Evolutionary conservation across 92 coral and sea anemone species (phyloP), one percentile per base, ranked within the genome.

Genomic region (Palythoa grandiflora): DNA sequence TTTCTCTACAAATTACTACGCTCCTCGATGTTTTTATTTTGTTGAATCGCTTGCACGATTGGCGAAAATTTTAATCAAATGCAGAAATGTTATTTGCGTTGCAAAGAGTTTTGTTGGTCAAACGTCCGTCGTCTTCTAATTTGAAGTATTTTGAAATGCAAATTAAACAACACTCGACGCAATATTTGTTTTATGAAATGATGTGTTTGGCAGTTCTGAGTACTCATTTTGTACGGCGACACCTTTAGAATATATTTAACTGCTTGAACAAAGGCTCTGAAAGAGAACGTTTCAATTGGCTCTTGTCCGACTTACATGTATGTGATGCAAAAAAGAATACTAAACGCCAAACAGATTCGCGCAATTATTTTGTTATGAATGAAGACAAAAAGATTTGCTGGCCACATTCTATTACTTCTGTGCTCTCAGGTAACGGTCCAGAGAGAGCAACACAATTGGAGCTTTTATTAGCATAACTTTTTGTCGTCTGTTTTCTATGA

Each of bases 131-230:
- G 50, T 53, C 44, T 21, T 78, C 13, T 39, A 74, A 61, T 48
- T 60, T 14, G 85, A 37, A 60, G 13, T 63, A 72, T 65, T 80
- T 80, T 80, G 76, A 81, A 68, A 81, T 81, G 86, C 86, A 65
- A 81, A 81, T 66, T 66, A 81, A 38, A 66, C 73, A 28, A 77
- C 48, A 28, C 9, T 15, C 63, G 28, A 81, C 66, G 75, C 86
- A 81, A 81, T 81, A 81, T 81, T 81, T 81, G 48, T 81, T 81
- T 65, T 74, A 44, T 66, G 4, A 37, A 47, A 20, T n/a, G 48
- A 5, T 19, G 20, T 44, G 57, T 44, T 80, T 80, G 84, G 28
- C 73, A 44, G 73, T 59, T 38, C 3, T 28, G 50, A 21, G 72
- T 38, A 38, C 74, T 65, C 75, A 66, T 63, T 68, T 78, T 44